Evolutionary conservation across 2,113 vertebrate genomes (phyloP).

Genomic region (Orthonyx spaldingii): DNA sequence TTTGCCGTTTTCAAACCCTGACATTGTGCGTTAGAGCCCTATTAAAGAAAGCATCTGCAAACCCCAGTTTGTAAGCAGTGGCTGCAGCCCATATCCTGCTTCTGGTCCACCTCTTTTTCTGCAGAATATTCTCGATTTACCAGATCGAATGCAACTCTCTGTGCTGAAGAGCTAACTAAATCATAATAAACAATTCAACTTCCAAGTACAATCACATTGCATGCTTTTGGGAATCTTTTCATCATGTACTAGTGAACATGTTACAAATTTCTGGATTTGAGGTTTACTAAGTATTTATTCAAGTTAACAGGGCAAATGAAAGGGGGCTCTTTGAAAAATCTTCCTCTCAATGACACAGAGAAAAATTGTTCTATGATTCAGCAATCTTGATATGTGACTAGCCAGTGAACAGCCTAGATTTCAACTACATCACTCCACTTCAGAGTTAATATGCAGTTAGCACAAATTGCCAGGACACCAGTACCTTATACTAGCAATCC

Average conservation of each 20-base stretch:
- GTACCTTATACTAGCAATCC: background rate
- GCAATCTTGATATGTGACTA: background rate
- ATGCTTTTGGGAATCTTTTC: background rate
- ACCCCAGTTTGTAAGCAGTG: background rate
- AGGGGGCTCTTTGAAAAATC: background rate
- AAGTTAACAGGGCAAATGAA: background rate
- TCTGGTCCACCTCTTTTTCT: background rate
- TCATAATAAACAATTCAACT: background rate
- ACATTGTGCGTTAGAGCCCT: background rate
- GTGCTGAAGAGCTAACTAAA: background rate
- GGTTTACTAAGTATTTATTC: background rate
- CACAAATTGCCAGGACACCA: background rate
- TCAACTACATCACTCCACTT: background rate
- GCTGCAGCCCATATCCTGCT: background rate
- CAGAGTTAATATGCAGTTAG: background rate
- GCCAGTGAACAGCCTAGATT: background rate
- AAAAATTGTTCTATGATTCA: background rate
- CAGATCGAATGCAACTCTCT: background rate
- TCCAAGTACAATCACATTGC: background rate
- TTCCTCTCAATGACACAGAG: background rate
- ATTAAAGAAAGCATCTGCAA: constrained; percentile 8
- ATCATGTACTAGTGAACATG: background rate
- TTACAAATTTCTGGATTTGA: background rate
- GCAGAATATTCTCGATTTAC: constrained; percentile 8
- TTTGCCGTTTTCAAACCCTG: constrained; percentile 23